Conservation (phyloP, 2,888 invertebrate genomes). For the Heteromurus nitidus region DNA sequence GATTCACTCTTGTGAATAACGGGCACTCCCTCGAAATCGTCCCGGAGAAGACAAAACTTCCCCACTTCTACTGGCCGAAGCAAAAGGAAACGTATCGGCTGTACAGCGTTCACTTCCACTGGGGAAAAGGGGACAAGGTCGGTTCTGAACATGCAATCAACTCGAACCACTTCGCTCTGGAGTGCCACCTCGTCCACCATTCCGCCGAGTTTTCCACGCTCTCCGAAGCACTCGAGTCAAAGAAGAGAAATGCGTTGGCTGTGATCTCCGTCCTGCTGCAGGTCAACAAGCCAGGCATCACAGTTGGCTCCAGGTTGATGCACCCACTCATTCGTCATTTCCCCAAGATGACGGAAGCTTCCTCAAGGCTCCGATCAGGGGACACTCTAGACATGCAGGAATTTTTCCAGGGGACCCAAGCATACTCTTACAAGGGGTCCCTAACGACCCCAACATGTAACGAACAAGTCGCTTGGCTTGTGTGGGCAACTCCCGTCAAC, state of each 20-base stretch:
- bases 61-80: conserved; percentile 3
- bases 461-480: conserved; percentile 17
- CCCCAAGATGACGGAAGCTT: not conserved
- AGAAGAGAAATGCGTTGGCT: conserved; percentile 12
- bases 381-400: not conserved
- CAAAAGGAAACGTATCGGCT: not conserved
- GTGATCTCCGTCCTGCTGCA: conserved; percentile 16
- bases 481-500: not conserved
- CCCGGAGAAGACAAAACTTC: not conserved
- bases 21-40: not conserved
- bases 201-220: not conserved
- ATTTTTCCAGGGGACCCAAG: not conserved
- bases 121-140: conserved; percentile 3
- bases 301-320: not conserved
- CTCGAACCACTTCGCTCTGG: not conserved
- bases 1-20: not conserved
- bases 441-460: conserved; percentile 21
- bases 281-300: not conserved
- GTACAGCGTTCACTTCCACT: conserved; percentile 17
- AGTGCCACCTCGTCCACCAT: conserved; percentile 29
- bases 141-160: conserved; percentile 34
- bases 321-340: not conserved
- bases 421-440: conserved; percentile 21
- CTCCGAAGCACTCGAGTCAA: not conserved
- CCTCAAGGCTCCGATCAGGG: no score